phyloP scores from a whole-genome alignment of 1,140 invertebrate genomes.

The Chironomus tepperi region DNA sequence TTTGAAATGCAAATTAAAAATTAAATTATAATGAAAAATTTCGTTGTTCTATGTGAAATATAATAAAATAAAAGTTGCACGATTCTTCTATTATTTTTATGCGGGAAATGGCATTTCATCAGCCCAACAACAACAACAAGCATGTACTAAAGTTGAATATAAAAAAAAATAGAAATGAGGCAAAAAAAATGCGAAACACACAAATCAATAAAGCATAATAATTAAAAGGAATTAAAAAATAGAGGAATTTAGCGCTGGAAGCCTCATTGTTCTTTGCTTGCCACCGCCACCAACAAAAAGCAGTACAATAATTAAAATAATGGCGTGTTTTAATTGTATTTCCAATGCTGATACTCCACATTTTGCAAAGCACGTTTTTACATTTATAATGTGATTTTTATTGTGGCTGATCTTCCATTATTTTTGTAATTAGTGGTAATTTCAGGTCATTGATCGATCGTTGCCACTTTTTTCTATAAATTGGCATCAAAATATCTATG shows the following conservation, averaged over 20 bases:
- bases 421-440: no score
- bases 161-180: neutral
- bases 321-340: slow-evolving; percentile 22
- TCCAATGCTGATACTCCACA: neutral
- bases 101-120: neutral
- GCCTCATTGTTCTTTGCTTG: slow-evolving; percentile 18
- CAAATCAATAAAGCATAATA: slow-evolving; percentile 23
- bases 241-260: neutral
- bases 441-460: no score
- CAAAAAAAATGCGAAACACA: slow-evolving; percentile 1
- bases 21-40: slow-evolving; percentile 17
- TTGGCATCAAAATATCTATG: no score
- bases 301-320: slow-evolving; percentile 17
- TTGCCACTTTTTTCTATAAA: no score
- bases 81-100: neutral
- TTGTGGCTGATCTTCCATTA: no score
- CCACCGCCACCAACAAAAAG: neutral
- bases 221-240: slow-evolving; percentile 18
- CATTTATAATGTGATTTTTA: no score
- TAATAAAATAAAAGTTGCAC: no score
- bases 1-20: slow-evolving; percentile 23
- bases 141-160: no score
- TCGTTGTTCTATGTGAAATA: neutral
- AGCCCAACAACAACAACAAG: no score
- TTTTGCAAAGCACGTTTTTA: no score